These are phyloP conservation scores for Drosophila rufa DNA, from an alignment of 1,140 invertebrate genomes.

Conservation along the genomic window DNA sequence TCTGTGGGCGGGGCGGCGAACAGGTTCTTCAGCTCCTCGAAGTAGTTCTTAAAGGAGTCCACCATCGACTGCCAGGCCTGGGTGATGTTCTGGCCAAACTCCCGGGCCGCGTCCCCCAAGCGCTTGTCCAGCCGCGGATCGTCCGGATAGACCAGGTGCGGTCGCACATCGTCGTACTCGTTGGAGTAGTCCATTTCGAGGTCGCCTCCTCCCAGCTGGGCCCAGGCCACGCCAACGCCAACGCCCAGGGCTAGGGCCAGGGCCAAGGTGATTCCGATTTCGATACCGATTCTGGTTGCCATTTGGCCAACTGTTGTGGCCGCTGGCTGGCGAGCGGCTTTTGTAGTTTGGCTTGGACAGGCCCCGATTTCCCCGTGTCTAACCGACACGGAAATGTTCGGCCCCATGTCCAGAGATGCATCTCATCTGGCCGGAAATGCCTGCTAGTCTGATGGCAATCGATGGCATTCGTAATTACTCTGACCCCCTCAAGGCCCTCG, in stretches of 20 bases:
- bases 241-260: constrained; percentile 2
- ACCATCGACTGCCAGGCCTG: constrained; percentile 68
- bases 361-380: neutral
- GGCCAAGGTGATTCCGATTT: constrained; percentile 12
- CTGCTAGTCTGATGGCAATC: constrained; percentile 4
- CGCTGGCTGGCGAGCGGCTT: constrained; percentile 16
- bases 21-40: constrained; percentile 48
- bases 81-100: constrained; percentile 52
- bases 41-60: constrained; percentile 57
- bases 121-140: constrained; percentile 60
- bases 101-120: constrained; percentile 41
- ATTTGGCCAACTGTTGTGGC: constrained; percentile 53
- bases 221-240: neutral
- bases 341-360: constrained; percentile 39
- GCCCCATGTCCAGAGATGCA: constrained; percentile 10
- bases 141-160: constrained; percentile 59
- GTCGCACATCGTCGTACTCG: constrained; percentile 70
- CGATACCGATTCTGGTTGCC: constrained; percentile 17
- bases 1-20: constrained; percentile 18
- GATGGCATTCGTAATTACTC: neutral
- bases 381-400: constrained; percentile 13
- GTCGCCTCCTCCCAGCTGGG: constrained; percentile 13
- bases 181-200: constrained; percentile 64
- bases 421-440: constrained; percentile 17
- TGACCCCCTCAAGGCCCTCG: neutral